Percentiles rank a stretch among this genome's conserved stretches.
phyloP scores from a whole-genome alignment of 2,797 vertebrate genomes.

The Yasuhikotakia modesta region DNA sequence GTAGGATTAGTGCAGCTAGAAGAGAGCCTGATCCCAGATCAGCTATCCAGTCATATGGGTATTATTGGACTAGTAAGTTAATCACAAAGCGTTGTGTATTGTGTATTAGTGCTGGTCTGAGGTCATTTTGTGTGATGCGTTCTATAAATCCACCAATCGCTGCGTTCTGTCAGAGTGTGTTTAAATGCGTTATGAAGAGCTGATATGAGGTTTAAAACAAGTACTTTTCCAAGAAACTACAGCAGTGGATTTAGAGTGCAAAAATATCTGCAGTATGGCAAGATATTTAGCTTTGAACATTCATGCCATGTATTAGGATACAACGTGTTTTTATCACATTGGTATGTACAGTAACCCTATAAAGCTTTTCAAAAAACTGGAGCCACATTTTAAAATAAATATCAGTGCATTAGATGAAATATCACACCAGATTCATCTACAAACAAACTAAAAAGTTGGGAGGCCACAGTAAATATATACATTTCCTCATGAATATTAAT shows the following conservation, averaged over 20 bases:
- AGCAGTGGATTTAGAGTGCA: neutral
- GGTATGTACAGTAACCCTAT: neutral
- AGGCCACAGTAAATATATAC: neutral
- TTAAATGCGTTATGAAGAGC: conserved; percentile 7
- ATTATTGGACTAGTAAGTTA: neutral
- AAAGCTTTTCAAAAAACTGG: neutral
- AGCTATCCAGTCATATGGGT: neutral
- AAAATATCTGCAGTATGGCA: neutral
- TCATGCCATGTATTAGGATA: neutral
- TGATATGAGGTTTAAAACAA: conserved; percentile 5
- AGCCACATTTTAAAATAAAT: neutral
- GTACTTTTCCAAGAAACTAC: conserved; percentile 29
- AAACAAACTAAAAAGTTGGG: neutral
- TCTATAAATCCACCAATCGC: neutral
- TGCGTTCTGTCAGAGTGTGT: neutral
- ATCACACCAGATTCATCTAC: neutral
- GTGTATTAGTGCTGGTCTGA: neutral
- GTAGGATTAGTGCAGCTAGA: conserved; percentile 11
- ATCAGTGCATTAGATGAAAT: neutral
- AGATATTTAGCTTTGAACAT: conserved; percentile 18
- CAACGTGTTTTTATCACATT: neutral
- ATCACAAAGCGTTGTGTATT: neutral
- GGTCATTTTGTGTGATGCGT: neutral
- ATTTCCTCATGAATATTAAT: neutral
- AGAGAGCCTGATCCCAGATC: neutral